Evolutionary conservation across 2,888 invertebrate species (phyloP).

Genomic region (Drosophila mulleri): DNA sequence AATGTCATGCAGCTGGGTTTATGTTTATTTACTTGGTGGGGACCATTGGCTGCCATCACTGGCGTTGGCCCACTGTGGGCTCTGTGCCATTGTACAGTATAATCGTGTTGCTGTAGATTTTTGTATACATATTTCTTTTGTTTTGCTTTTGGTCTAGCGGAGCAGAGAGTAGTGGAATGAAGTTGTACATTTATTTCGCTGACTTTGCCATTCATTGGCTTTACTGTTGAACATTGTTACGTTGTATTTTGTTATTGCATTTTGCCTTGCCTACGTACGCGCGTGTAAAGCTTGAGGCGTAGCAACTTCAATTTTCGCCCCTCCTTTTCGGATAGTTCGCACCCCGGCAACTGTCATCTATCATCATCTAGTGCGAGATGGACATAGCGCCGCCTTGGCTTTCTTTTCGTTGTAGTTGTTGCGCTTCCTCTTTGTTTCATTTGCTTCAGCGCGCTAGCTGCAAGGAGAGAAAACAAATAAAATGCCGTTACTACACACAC

Average conservation of each 20-base stretch:
- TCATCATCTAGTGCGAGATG: conserved; percentile 29
- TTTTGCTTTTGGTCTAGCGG: conserved; percentile 9
- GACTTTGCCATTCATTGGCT: conserved; percentile 32
- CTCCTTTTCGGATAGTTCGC: conserved; percentile 3
- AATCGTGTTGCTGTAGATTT: conserved; percentile 12
- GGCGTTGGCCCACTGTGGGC: conserved; percentile 48
- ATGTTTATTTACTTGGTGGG: neutral
- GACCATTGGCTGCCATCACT: conserved; percentile 18
- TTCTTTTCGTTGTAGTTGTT: conserved; percentile 36
- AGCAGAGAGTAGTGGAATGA: neutral
- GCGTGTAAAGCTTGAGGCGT: conserved; percentile 20
- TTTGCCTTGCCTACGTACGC: neutral
- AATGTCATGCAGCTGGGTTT: neutral
- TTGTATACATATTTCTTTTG: conserved; percentile 31
- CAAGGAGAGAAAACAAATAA: conserved; percentile 49
- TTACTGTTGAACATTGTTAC: conserved; percentile 39
- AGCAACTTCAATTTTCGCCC: conserved; percentile 1
- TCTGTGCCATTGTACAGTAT: conserved; percentile 6
- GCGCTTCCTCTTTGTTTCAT: conserved; percentile 33
- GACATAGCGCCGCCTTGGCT: conserved; percentile 32
- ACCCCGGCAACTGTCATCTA: conserved; percentile 39
- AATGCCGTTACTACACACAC: conserved; percentile 52
- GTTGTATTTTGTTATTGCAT: conserved; percentile 32
- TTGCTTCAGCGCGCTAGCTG: conserved; percentile 29
- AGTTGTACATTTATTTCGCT: conserved; percentile 13